Evolutionary conservation across 2,888 invertebrate genomes (phyloP), one percentile per base, ranked within the genome.

Genomic region (Marasmarcha lunaedactyla): DNA sequence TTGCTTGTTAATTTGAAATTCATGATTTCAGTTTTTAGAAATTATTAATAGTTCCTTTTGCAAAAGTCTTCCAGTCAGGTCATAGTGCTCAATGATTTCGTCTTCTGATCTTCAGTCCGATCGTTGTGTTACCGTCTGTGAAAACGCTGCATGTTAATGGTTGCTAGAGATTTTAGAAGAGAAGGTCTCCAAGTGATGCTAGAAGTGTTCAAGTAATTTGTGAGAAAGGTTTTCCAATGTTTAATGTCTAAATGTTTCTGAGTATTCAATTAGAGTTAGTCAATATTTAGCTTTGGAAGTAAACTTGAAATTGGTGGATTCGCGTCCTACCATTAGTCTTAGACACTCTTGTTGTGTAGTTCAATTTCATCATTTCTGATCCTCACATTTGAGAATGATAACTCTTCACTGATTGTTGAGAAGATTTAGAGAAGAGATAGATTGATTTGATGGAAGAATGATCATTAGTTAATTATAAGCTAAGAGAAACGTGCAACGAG

Each of bases 41-140:
- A 20, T 14, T 36, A 14, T 36, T 34, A n/a, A 34, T 15, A 33
- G 38, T 50, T 50, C 46, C 44, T 50, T 50, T 45, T 37, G 41
- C 43, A 71, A 66, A 66, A 66, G 76, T 77, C 77, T 77, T 78
- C 77, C 77, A 73, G 57, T 49, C 54, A 57, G 48, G 46, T 35
- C 15, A 11, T 61, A 11, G 54, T 65, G 64, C 60, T 72, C 73
- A 71, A 38, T 25, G 34, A 15, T 43, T 43, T 35, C 37, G 35
- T 35, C 34, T 37, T 38, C 15, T 14, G 33, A 35, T 20, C 40
- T 20, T 40, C 20, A 20, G 7, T 20, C 20, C 33, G 37, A 11
- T 42, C 33, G 15, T 50, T 46, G 42, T 33, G 20, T 34, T 51
- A 45, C 45, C 44, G 49, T 54, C 52, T 58, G 56, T 57, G 54